phyloP scores from a whole-genome alignment of 2,797 vertebrate species.

The Crocidura indochinensis region DNA sequence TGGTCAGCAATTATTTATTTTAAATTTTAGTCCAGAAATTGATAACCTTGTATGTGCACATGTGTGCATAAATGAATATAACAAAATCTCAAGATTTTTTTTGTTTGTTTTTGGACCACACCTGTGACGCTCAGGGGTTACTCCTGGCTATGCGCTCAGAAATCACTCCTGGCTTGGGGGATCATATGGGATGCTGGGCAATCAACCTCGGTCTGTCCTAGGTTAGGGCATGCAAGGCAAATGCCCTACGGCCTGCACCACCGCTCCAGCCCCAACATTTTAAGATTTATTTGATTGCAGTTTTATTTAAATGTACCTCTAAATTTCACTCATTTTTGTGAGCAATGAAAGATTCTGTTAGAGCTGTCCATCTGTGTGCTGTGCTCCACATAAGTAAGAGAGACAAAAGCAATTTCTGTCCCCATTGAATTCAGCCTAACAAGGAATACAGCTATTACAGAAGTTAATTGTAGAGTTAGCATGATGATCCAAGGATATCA shows the following conservation, averaged over 20 bases:
- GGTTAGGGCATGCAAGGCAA: too few relatives aligned
- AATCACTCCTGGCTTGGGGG: too few relatives aligned
- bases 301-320: constrained; percentile 36
- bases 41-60: neutral
- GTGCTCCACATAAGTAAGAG: neutral
- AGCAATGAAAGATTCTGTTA: neutral
- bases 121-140: too few relatives aligned
- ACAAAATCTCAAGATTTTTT: neutral
- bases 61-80: neutral
- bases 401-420: neutral
- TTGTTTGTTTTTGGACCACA: too few relatives aligned
- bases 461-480: neutral
- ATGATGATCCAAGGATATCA: neutral
- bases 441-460: neutral
- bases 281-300: too few relatives aligned
- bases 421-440: neutral
- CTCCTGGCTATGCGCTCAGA: too few relatives aligned
- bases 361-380: neutral
- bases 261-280: too few relatives aligned
- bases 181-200: too few relatives aligned
- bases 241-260: too few relatives aligned
- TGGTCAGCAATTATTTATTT: constrained; percentile 25
- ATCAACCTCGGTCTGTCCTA: too few relatives aligned
- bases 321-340: constrained; percentile 40
- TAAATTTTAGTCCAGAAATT: constrained; percentile 58